Evolutionary conservation across 2,888 invertebrate species (phyloP), one percentile per base, ranked within the genome.

Genomic region (Opisthograptis luteolata): DNA sequence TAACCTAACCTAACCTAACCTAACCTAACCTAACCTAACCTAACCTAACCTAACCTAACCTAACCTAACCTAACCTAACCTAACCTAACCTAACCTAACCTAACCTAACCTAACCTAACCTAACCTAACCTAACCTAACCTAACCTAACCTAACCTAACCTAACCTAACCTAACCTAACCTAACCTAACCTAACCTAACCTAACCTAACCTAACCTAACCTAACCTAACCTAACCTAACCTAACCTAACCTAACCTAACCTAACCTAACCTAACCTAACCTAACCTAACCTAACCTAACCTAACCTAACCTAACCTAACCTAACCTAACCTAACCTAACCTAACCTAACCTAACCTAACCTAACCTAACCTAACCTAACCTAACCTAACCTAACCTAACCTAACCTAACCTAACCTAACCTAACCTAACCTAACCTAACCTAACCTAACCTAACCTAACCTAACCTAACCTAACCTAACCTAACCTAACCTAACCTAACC

Each of bases 401-500:
- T 27, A 27, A 27, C 27, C 27, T 27, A 27, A 27, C 27, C 27
- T 27, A 27, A 27, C 27, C 27, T 27, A 27, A 27, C 27, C 27
- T 27, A 27, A 27, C 27, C 27, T 27, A 27, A 27, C 27, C 27
- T 27, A 27, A 27, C 27, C 27, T 27, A 27, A 27, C 27, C 27
- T 27, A 27, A 27, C 27, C 27, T 27, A 27, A 27, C 27, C 27
- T 27, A 27, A 27, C 27, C 27, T 27, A 32, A 17, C 43, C 30
- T 30, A 37, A 17, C 17, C 17, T 17, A 17, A 17, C 17, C 17
- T 17, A 17, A 17, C 17, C 17, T 17, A 32, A 32, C 17, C 17
- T 46, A 40, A 40, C 46, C 46, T 46, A 46, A 39, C 46, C 46
- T 40, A 47, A 47, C 28, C 27, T 27, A 27, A 27, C 27, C 27